Base-by-base conservation (phyloP, 2,888 invertebrate genomes). In the Dynastes grantii region DNA sequence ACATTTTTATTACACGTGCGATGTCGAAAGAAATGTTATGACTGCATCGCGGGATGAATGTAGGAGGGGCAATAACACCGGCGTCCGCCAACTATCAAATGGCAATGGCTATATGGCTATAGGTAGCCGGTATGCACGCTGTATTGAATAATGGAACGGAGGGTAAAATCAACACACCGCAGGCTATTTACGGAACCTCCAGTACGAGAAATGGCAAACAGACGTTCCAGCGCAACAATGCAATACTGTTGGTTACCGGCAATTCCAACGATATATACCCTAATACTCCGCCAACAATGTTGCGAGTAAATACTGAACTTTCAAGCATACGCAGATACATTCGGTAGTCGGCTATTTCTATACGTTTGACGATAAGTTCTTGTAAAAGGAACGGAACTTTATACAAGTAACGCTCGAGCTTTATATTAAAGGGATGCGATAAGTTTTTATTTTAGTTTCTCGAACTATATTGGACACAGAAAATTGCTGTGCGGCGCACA, bases 91-190 rank as follows among this genome's bases (percentile, higher is more conserved):
- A 61, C 73, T 37, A 22, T 22, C 32, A 32, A 32, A 4, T 22
- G 45, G 61, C 73, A 75, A 29, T 75, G 29, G 27, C 51, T 29
- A 1, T 55, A 22, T n/a, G 2, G 29, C 40, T 22, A 76, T 76
- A 68, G 58, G 49, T 55, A 29, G 45, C 58, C 73, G 32, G 61
- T 75, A 75, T 75, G 63, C 73, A 45, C 22, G 45, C 70, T 53
- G 71, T 51, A 71, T 51, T 73, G 63, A 73, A 73, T 71, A 78
- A 78, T 78, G 71, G 70, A 71, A 51, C 63, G 55, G 73, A 51
- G 78, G 64, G 73, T 71, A 78, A 78, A 78, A 65, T 71, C 78
- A 78, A 78, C 78, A 78, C 29, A 37, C 78, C 70, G 49, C 51
- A 58, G 45, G 71, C 71, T 78, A 73, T 71, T 78, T 78, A 64